Evolutionary conservation across 2,888 invertebrate genomes (phyloP).

Genomic region (Gastrophysa polygoni): DNA sequence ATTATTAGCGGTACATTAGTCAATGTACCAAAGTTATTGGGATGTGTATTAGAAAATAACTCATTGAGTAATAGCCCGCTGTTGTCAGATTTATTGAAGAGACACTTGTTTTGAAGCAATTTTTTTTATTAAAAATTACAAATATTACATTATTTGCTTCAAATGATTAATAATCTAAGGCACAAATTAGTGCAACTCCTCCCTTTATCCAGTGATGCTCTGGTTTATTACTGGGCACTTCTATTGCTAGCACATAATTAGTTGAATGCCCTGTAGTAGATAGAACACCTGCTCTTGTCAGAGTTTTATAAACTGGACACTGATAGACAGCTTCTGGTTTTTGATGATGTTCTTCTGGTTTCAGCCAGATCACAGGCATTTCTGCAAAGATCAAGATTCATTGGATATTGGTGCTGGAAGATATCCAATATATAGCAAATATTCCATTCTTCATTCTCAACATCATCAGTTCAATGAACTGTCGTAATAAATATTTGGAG

Average conservation of each 20-base stretch:
- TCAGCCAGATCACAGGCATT: slow-evolving; percentile 73
- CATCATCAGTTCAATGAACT: too few species aligned
- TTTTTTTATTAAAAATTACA: not conserved
- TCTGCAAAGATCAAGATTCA: slow-evolving; percentile 58
- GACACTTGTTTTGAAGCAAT: not conserved
- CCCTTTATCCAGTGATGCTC: slow-evolving; percentile 68
- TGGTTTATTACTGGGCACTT: slow-evolving; percentile 63
- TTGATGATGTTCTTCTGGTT: slow-evolving; percentile 71
- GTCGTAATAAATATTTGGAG: too few species aligned
- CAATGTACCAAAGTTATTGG: slow-evolving; percentile 76
- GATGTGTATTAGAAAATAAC: slow-evolving; percentile 73
- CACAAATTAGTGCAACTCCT: slow-evolving; percentile 66
- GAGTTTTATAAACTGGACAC: slow-evolving; percentile 71
- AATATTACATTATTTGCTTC: not conserved
- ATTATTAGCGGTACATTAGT: slow-evolving; percentile 75
- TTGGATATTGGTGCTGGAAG: too few species aligned
- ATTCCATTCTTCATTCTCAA: too few species aligned
- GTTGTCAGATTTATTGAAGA: slow-evolving; percentile 1
- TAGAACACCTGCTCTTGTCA: slow-evolving; percentile 66
- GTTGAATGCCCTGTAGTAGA: slow-evolving; percentile 75
- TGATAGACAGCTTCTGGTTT: slow-evolving; percentile 61
- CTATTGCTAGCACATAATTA: slow-evolving; percentile 69
- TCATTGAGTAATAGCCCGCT: not conserved
- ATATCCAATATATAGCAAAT: too few species aligned
- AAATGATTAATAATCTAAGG: slow-evolving; percentile 59